A percentile compares a stretch with the other conserved stretches of the same genome.
These are phyloP conservation scores for Calycopis cecrops DNA, from an alignment of 1,140 invertebrate species.

Conservation along the genomic window DNA sequence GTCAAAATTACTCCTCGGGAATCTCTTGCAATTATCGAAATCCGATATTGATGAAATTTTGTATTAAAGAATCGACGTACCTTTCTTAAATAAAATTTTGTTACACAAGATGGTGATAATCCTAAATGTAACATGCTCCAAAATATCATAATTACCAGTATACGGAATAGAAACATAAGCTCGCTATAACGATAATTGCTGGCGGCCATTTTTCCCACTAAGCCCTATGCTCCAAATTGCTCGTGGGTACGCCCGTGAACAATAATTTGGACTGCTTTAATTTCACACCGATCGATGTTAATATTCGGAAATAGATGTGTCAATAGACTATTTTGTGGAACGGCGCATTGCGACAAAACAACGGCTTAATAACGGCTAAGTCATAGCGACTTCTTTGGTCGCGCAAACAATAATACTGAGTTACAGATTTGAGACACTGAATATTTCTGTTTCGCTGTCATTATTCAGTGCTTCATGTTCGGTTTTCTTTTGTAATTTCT, in stretches of 20 bases:
- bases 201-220: background rate
- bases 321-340: constrained; percentile 8
- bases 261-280: constrained; percentile 1
- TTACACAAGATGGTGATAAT: background rate
- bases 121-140: constrained; percentile 1
- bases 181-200: background rate
- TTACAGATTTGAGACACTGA: background rate
- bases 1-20: too few species aligned
- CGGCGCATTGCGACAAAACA: constrained; percentile 7
- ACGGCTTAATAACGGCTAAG: constrained; percentile 8
- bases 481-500: too few species aligned
- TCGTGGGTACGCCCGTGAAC: background rate
- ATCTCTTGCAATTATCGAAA: too few species aligned
- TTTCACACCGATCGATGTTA: constrained; percentile 6
- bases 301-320: constrained; percentile 10
- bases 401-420: constrained; percentile 3
- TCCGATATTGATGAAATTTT: too few species aligned
- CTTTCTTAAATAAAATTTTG: too few species aligned
- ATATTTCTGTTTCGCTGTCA: too few species aligned
- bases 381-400: constrained; percentile 7
- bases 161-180: background rate
- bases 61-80: too few species aligned
- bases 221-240: too few species aligned
- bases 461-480: too few species aligned
- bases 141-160: background rate